These are phyloP conservation scores for Drosophila pseudoobscura DNA, from an alignment of 1,140 invertebrate genomes.

Conservation along the genomic window DNA sequence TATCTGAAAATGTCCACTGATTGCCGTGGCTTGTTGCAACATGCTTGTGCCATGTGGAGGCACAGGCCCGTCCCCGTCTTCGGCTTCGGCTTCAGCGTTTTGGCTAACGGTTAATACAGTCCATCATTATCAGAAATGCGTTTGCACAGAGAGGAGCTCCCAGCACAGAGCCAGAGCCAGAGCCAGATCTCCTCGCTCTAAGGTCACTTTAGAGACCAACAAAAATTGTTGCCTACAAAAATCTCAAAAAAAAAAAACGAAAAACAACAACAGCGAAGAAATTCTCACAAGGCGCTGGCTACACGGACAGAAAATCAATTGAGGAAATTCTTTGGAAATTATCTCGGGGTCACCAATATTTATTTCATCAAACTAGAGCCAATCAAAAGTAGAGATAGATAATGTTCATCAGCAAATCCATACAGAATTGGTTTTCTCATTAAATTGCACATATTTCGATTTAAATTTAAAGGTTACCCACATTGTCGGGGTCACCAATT, in stretches of 20 bases:
- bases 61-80: slow-evolving; percentile 33
- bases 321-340: not conserved
- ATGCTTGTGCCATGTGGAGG: slow-evolving; percentile 29
- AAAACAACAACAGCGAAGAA: slow-evolving; percentile 19
- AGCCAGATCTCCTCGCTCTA: slow-evolving; percentile 53
- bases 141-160: slow-evolving; percentile 46
- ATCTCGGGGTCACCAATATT: too few relatives aligned
- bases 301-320: slow-evolving; percentile 22
- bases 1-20: slow-evolving; percentile 78
- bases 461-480: too few relatives aligned
- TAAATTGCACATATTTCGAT: too few relatives aligned
- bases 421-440: too few relatives aligned
- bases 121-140: slow-evolving; percentile 82
- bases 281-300: slow-evolving; percentile 69
- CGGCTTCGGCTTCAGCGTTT: slow-evolving; percentile 30
- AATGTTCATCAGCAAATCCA: too few relatives aligned
- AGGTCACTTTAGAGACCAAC: slow-evolving; percentile 72
- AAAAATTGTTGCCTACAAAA: slow-evolving; percentile 74
- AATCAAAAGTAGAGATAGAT: too few relatives aligned
- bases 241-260: slow-evolving; percentile 36
- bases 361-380: too few relatives aligned
- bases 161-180: slow-evolving; percentile 42
- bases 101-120: slow-evolving; percentile 81
- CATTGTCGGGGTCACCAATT: too few relatives aligned
- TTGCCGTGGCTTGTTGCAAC: slow-evolving; percentile 69